Conservation (phyloP, 2,888 invertebrate species). For the Trileptium ribeirensis region DNA sequence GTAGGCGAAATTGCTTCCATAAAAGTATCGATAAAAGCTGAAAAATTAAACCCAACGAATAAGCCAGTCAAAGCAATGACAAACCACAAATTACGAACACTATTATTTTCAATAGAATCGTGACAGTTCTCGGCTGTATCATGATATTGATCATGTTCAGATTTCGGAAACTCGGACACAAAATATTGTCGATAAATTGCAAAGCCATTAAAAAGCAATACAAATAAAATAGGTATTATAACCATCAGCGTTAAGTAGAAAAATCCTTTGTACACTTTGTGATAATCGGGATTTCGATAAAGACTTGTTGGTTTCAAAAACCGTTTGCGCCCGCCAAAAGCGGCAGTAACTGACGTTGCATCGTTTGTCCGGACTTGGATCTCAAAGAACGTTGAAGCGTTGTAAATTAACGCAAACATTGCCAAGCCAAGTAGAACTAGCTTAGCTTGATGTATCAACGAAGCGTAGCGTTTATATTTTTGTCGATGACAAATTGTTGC, state of each 20-base stretch:
- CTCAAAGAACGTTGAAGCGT: conserved; percentile 23
- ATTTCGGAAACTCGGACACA: not conserved
- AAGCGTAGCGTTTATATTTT: not conserved
- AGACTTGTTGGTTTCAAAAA: not conserved
- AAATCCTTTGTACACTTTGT: conserved; percentile 20
- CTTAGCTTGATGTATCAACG: not conserved
- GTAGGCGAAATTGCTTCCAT: conserved; percentile 34
- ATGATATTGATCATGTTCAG: conserved; percentile 18
- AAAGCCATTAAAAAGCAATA: conserved; percentile 21
- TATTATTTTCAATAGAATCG: too few species aligned
- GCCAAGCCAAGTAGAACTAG: not conserved
- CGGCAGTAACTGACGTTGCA: not conserved
- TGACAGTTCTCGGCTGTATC: too few species aligned
- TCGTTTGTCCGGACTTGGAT: not conserved
- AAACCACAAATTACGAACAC: too few species aligned
- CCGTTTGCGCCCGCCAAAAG: not conserved
- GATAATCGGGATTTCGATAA: not conserved
- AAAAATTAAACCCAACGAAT: conserved; percentile 43
- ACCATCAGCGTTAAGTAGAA: conserved; percentile 18
- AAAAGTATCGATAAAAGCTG: conserved; percentile 42
- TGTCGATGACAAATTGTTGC: conserved; percentile 11
- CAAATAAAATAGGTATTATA: conserved; percentile 12
- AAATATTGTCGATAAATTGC: not conserved
- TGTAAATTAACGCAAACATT: conserved; percentile 15
- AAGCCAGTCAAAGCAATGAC: conserved; percentile 42